Conservation (phyloP, 2,113 vertebrate genomes). For the Isurus oxyrinchus region DNA sequence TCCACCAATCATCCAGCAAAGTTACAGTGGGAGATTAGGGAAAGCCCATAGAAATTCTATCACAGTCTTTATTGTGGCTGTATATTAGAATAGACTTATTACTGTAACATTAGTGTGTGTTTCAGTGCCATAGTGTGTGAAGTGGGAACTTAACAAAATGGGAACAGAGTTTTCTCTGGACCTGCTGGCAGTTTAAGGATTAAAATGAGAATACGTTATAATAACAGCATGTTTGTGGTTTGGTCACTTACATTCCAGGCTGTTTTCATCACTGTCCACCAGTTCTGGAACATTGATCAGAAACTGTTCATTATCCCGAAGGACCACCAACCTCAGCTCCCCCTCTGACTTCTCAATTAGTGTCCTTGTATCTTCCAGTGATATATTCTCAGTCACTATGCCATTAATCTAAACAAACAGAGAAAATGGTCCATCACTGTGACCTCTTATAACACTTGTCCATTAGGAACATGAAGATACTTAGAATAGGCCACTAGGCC, state of each 20-base stretch:
- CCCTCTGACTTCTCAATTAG: constrained; percentile 83
- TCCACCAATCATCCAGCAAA: neutral
- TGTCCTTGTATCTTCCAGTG: constrained; percentile 79
- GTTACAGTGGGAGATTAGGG: neutral
- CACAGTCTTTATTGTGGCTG: neutral
- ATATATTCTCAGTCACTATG: constrained; percentile 81
- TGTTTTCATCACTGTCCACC: constrained; percentile 69
- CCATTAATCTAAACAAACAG: constrained; percentile 75
- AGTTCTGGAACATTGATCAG: constrained; percentile 79
- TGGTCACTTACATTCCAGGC: constrained; percentile 69
- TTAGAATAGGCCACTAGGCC: neutral
- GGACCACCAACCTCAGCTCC: constrained; percentile 72
- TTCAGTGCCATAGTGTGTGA: neutral
- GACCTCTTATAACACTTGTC: neutral
- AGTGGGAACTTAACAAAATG: neutral
- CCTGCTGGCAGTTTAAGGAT: neutral
- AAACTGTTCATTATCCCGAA: constrained; percentile 77
- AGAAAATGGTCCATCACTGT: neutral
- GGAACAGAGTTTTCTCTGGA: neutral
- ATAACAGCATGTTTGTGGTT: neutral
- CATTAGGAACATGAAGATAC: neutral
- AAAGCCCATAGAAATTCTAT: neutral
- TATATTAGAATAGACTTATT: neutral
- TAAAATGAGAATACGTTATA: neutral
- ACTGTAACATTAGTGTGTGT: neutral